A percentile compares a stretch with the other conserved stretches of the same genome.
Evolutionary conservation across 2,797 vertebrate genomes (phyloP).

Genomic region (Danio aesculapii): DNA sequence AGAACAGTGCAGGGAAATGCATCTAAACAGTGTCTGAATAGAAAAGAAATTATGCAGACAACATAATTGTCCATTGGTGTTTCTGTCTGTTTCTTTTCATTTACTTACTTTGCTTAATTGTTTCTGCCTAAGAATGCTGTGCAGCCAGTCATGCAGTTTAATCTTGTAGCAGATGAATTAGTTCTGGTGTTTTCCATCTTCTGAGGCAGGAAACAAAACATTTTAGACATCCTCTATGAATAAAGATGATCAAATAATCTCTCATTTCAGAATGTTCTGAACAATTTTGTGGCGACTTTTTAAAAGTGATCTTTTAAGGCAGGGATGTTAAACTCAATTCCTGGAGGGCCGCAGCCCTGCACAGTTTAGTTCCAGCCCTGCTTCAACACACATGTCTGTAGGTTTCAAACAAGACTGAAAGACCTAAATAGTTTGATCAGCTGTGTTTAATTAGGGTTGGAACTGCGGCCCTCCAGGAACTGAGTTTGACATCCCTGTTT

Average conservation of each 20-base stretch:
- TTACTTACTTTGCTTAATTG: conserved; percentile 19
- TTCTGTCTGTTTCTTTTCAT: not conserved
- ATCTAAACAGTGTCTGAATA: not conserved
- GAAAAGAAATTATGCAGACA: not conserved
- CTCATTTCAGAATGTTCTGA: not conserved
- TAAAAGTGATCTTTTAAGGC: not conserved
- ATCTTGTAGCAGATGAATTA: conserved; percentile 26
- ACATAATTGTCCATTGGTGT: not conserved
- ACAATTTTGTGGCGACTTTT: not conserved
- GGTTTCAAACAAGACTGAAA: too few relatives aligned
- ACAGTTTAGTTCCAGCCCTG: too few relatives aligned
- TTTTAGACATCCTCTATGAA: conserved; percentile 14
- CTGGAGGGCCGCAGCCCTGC: too few relatives aligned
- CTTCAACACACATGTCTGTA: too few relatives aligned
- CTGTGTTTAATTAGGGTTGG: too few relatives aligned
- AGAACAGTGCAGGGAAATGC: not conserved
- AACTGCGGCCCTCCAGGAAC: too few relatives aligned
- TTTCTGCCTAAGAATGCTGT: not conserved
- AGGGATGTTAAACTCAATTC: too few relatives aligned
- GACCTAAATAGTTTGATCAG: too few relatives aligned
- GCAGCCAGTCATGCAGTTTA: not conserved
- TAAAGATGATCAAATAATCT: conserved; percentile 1
- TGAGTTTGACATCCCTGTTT: too few relatives aligned
- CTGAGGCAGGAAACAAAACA: not conserved
- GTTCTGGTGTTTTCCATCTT: conserved; percentile 34